These are phyloP conservation scores for Talpa occidentalis DNA, from an alignment of 2,113 vertebrate genomes.

Conservation along the genomic window DNA sequence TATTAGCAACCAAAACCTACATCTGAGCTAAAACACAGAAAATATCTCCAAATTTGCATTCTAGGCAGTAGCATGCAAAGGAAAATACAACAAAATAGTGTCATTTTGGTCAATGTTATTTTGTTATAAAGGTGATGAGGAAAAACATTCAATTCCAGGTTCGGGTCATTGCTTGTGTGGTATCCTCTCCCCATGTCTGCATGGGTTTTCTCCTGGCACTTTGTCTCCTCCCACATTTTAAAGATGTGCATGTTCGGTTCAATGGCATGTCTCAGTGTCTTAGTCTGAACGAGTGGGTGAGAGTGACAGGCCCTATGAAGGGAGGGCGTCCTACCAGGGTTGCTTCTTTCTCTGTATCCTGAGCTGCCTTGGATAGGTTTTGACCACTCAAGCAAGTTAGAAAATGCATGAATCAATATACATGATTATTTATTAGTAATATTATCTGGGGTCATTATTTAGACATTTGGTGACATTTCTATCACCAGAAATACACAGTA, in stretches of 20 bases:
- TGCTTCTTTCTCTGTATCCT: neutral
- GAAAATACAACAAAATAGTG: neutral
- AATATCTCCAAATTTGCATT: neutral
- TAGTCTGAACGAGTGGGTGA: neutral
- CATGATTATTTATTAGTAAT: neutral
- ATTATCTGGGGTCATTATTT: neutral
- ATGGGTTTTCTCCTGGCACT: neutral
- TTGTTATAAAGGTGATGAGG: neutral
- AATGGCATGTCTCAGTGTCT: neutral
- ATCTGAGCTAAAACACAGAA: neutral
- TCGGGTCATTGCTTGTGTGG: neutral
- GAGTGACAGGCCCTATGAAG: neutral
- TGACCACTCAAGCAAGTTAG: neutral
- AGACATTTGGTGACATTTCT: neutral
- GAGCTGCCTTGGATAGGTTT: neutral
- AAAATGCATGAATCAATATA: neutral
- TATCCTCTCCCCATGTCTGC: neutral
- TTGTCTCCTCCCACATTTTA: neutral
- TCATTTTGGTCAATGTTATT: neutral
- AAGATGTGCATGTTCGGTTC: neutral
- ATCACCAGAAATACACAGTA: neutral
- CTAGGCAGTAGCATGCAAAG: neutral
- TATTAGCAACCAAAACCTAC: neutral
- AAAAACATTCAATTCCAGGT: neutral
- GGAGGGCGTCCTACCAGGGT: neutral